Percentiles rank a stretch among this genome's conserved stretches.
phyloP scores from a whole-genome alignment of 2,797 vertebrate genomes.

The Sparus aurata region DNA sequence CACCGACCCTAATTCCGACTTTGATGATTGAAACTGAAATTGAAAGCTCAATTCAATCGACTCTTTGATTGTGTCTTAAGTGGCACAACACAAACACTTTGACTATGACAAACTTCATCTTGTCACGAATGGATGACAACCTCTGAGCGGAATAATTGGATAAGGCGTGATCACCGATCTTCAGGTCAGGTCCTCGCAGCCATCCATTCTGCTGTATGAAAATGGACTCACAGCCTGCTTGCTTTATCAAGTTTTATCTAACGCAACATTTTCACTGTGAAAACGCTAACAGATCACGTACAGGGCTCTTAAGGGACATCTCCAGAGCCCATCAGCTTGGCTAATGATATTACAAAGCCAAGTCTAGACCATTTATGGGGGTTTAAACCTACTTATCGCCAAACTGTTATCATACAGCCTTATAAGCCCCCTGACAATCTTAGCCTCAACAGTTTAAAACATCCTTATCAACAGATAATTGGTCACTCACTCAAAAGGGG shows the following conservation, averaged over 20 bases:
- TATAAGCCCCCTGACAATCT: constrained; percentile 21
- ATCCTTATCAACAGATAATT: neutral
- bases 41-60: too few species aligned
- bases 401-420: constrained; percentile 32
- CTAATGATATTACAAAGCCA: constrained; percentile 53
- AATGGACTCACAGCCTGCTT: neutral
- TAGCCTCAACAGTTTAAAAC: neutral
- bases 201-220: neutral
- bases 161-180: constrained; percentile 5
- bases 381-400: constrained; percentile 53
- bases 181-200: neutral
- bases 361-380: constrained; percentile 45
- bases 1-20: too few species aligned
- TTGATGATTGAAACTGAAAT: too few species aligned
- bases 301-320: constrained; percentile 32
- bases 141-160: neutral
- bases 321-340: constrained; percentile 31
- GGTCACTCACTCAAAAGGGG: too few species aligned
- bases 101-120: neutral
- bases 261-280: constrained; percentile 34
- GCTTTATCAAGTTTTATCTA: constrained; percentile 11
- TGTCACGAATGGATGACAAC: neutral
- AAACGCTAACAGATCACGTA: constrained; percentile 23
- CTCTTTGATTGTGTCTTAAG: too few species aligned
- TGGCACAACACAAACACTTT: neutral